These are phyloP conservation scores for Lamellibrachia columna DNA, from an alignment of 2,888 invertebrate species.

Conservation along the genomic window DNA sequence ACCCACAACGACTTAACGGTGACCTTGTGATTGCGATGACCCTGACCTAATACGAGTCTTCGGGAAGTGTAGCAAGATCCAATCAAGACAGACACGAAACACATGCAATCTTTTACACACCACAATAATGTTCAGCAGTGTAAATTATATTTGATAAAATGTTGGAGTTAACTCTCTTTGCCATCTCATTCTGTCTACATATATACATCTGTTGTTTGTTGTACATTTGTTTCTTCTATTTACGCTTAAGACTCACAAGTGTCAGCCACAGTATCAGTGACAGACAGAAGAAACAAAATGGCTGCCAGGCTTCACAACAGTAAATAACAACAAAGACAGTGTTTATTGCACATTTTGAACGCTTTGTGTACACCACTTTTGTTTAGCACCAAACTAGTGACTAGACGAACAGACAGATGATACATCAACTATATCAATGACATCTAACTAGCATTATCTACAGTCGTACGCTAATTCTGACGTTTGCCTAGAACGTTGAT, in stretches of 20 bases:
- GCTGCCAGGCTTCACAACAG: background rate
- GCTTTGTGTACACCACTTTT: slow-evolving; percentile 5
- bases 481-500: background rate
- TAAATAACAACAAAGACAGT: background rate
- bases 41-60: background rate
- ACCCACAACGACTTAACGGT: background rate
- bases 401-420: background rate
- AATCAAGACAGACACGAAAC: background rate
- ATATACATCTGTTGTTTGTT: background rate
- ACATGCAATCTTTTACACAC: background rate
- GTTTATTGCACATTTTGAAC: background rate
- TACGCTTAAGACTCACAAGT: background rate
- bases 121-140: background rate
- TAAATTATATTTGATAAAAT: background rate
- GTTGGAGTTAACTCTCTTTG: background rate
- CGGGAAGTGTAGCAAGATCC: background rate
- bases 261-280: background rate
- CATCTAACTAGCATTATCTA: background rate
- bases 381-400: background rate
- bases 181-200: background rate
- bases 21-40: background rate
- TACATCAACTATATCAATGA: background rate
- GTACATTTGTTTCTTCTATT: background rate
- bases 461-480: background rate
- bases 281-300: slow-evolving; percentile 11